A percentile compares a stretch with the other conserved stretches of the same genome.
Evolutionary conservation across 35 echinoderm and acorn worm genomes (phyloP).

Genomic region (Anneissia japonica): DNA sequence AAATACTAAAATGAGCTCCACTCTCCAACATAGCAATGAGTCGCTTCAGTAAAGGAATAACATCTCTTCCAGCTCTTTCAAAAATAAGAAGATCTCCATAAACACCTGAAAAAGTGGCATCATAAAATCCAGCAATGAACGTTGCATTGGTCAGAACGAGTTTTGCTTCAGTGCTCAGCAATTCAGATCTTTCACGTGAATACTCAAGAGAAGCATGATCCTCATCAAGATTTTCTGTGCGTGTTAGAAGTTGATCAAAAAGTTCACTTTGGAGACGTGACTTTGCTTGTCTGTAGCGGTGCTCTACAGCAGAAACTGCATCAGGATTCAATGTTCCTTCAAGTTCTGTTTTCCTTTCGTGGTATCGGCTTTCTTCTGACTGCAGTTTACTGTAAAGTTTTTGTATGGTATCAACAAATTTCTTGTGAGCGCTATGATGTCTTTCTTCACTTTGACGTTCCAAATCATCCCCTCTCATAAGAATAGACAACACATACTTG

Average conservation of each 20-base stretch:
- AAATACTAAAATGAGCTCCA: conserved; percentile 75
- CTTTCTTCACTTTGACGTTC: conserved; percentile 64
- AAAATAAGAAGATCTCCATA: conserved; percentile 75
- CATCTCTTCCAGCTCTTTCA: conserved; percentile 65
- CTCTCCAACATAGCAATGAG: conserved; percentile 86
- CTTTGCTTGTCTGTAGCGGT: conserved; percentile 87
- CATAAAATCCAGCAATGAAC: conserved; percentile 77
- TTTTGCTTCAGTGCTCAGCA: conserved; percentile 81
- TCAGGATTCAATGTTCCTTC: conserved; percentile 91
- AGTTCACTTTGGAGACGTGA: conserved; percentile 71
- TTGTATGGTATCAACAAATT: conserved; percentile 78
- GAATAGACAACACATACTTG: conserved; percentile 53
- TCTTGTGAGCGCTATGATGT: conserved; percentile 70
- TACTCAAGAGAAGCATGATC: conserved; percentile 76
- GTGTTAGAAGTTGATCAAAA: conserved; percentile 80
- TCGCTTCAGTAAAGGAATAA: conserved; percentile 89
- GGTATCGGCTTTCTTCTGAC: conserved; percentile 70
- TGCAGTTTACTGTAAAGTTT: conserved; percentile 84
- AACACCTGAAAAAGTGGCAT: conserved; percentile 87
- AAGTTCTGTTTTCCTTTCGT: conserved; percentile 72
- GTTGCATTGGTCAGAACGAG: conserved; percentile 69
- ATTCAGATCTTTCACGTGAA: conserved; percentile 68
- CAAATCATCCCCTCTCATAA: conserved; percentile 65
- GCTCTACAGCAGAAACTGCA: conserved; percentile 63
- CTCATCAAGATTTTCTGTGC: conserved; percentile 88